Conservation (phyloP, 2,113 vertebrate genomes). For the Gnathonemus echidnorhynchus region DNA sequence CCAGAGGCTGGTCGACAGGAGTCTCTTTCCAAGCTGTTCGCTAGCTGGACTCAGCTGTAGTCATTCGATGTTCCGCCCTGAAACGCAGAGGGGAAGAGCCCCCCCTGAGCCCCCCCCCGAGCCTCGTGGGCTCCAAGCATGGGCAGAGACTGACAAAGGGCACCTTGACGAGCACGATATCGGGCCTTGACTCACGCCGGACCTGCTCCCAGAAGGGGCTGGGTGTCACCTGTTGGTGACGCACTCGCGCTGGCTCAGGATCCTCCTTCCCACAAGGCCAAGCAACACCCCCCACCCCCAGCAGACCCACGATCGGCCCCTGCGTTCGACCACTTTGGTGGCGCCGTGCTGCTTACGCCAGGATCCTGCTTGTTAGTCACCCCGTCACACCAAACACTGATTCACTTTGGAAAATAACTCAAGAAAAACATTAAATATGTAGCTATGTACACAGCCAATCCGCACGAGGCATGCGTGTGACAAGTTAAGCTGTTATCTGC, state of each 20-base stretch:
- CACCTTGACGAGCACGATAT: neutral
- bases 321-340: neutral
- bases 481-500: neutral
- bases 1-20: neutral
- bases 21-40: neutral
- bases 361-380: neutral
- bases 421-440: constrained; percentile 21
- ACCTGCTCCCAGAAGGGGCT: neutral
- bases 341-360: neutral
- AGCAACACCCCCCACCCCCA: neutral
- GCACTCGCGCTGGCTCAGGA: neutral
- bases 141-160: neutral
- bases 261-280: neutral
- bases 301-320: neutral
- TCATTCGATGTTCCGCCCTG: neutral
- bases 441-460: constrained; percentile 18
- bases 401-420: neutral
- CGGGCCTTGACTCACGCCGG: neutral
- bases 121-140: too few relatives aligned
- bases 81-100: neutral
- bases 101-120: too few relatives aligned
- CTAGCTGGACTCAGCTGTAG: neutral
- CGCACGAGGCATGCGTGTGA: neutral
- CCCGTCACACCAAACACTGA: neutral
- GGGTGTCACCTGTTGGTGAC: neutral